Percentiles rank a stretch among this genome's conserved stretches.
phyloP scores from a whole-genome alignment of 2,888 invertebrate species.

The Aleiodes testaceus region DNA sequence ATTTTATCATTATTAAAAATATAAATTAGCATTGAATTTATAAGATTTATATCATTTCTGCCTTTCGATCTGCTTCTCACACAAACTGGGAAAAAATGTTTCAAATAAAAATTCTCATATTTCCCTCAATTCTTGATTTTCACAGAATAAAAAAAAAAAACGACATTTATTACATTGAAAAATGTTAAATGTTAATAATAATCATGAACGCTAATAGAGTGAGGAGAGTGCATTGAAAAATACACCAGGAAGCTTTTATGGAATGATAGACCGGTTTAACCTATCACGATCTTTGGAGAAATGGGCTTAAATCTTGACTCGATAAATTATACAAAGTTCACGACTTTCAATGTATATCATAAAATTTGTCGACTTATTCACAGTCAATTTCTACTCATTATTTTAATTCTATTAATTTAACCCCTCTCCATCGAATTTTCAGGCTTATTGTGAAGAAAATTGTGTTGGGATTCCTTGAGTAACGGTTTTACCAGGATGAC shows the following conservation, averaged over 20 bases:
- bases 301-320: not conserved
- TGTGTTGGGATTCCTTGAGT: slow-evolving; percentile 15
- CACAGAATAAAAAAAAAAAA: too few relatives aligned
- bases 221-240: slow-evolving; percentile 20
- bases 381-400: slow-evolving; percentile 6
- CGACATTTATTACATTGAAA: not conserved
- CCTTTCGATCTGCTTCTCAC: slow-evolving; percentile 20
- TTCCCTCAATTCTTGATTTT: too few relatives aligned
- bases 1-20: not conserved
- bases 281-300: slow-evolving; percentile 45
- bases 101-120: too few relatives aligned
- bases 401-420: slow-evolving; percentile 17
- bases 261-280: slow-evolving; percentile 40
- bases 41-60: slow-evolving; percentile 14
- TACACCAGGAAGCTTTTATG: slow-evolving; percentile 36
- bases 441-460: slow-evolving; percentile 15
- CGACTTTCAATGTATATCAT: slow-evolving; percentile 46
- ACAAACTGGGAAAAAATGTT: too few relatives aligned
- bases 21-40: slow-evolving; percentile 10
- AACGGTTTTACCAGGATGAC: slow-evolving; percentile 11
- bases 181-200: slow-evolving; percentile 23
- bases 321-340: slow-evolving; percentile 19
- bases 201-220: not conserved
- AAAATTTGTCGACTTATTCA: slow-evolving; percentile 20
- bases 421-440: slow-evolving; percentile 21